Percentiles rank a stretch among this genome's conserved stretches.
These are phyloP conservation scores for Chloromyia formosa DNA, from an alignment of 2,888 invertebrate genomes.

Conservation along the genomic window DNA sequence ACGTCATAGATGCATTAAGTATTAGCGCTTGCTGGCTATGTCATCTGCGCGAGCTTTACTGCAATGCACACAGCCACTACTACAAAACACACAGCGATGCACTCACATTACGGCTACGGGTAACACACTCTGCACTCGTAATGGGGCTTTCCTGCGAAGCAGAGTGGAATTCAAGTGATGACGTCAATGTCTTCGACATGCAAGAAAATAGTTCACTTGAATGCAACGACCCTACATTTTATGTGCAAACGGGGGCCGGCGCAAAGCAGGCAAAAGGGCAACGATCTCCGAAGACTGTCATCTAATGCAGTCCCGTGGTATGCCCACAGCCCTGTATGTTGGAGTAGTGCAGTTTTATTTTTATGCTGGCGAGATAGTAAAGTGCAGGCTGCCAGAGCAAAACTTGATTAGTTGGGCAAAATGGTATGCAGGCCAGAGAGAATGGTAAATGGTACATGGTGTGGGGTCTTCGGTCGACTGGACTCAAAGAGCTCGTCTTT, in stretches of 20 bases:
- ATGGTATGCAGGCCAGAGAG: background rate
- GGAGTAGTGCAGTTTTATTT: conserved; percentile 18
- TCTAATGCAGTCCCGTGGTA: background rate
- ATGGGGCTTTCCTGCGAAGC: conserved; percentile 12
- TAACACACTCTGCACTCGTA: too few species aligned
- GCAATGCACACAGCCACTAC: background rate
- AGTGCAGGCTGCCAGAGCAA: conserved; percentile 5
- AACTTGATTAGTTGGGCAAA: background rate
- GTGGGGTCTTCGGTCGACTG: conserved; percentile 5
- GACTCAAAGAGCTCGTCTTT: background rate
- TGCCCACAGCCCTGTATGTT: background rate
- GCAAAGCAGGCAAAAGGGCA: conserved; percentile 24
- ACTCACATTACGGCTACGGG: background rate
- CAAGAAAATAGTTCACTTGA: conserved; percentile 33
- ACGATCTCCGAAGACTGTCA: background rate
- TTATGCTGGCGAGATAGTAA: conserved; percentile 27
- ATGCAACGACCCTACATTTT: conserved; percentile 17
- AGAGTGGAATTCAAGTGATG: conserved; percentile 19
- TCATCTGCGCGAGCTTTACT: background rate
- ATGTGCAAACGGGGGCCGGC: background rate
- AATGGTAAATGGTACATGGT: background rate
- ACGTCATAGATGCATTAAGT: conserved; percentile 20
- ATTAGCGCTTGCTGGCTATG: background rate
- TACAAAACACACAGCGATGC: background rate
- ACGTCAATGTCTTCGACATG: conserved; percentile 22